Conservation (phyloP, 2,888 invertebrate species). For the Hartigia nigra region DNA sequence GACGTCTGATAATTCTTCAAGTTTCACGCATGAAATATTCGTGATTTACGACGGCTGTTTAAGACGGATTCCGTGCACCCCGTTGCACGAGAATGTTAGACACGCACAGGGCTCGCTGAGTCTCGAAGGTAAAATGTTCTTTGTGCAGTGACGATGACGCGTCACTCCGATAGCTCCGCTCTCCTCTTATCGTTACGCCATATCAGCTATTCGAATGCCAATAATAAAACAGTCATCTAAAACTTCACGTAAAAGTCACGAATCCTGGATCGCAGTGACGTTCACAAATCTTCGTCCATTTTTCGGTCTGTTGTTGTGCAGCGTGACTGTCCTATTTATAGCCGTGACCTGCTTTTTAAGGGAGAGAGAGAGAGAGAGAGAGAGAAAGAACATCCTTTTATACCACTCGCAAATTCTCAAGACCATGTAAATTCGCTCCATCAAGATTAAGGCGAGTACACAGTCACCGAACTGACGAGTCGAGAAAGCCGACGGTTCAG, state of each 20-base stretch:
- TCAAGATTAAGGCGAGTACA: neutral
- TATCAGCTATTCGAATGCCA: neutral
- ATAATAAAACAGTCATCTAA: neutral
- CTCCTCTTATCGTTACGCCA: neutral
- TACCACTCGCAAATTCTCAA: neutral
- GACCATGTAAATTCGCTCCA: neutral
- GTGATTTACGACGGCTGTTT: neutral
- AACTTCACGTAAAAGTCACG: neutral
- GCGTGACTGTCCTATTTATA: conserved; percentile 31
- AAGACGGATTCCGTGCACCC: neutral
- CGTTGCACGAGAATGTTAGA: neutral
- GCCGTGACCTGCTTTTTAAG: conserved; percentile 27
- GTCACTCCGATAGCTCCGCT: neutral
- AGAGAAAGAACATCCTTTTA: neutral
- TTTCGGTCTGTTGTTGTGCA: neutral
- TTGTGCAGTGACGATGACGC: neutral
- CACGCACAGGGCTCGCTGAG: neutral
- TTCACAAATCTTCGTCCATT: neutral
- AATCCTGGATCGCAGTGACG: neutral
- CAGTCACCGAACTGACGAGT: neutral
- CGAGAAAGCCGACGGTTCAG: too few species aligned
- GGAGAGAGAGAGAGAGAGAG: too few species aligned
- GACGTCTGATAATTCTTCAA: neutral
- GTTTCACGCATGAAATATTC: neutral
- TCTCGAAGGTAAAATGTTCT: neutral